Conservation (phyloP, 2,888 invertebrate genomes). For the Scaptodrosophila latifasciaeformis region DNA sequence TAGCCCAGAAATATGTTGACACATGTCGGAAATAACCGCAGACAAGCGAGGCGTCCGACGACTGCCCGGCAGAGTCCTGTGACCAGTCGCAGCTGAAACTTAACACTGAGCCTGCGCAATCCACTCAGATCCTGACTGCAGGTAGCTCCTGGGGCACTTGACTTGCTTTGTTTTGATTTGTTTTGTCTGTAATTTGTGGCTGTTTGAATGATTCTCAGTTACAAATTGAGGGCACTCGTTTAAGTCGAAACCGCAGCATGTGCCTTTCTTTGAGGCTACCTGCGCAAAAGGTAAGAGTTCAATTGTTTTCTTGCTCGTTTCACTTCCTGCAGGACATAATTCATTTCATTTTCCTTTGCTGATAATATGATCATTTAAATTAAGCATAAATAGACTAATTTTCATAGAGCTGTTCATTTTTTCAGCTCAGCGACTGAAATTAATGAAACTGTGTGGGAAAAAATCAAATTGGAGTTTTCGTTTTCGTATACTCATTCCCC, state of each 20-base stretch:
- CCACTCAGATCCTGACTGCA: constrained; percentile 32
- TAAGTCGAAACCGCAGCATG: constrained; percentile 60
- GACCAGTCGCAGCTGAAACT: constrained; percentile 37
- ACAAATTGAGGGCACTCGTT: constrained; percentile 34
- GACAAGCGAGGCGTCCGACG: constrained; percentile 27
- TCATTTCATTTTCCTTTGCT: not conserved
- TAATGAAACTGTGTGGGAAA: constrained; percentile 37
- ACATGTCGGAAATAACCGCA: constrained; percentile 57
- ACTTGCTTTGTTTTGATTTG: constrained; percentile 36
- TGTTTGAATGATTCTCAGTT: constrained; percentile 48
- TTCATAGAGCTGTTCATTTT: constrained; percentile 19
- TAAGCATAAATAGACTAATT: constrained; percentile 69
- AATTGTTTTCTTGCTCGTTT: constrained; percentile 33
- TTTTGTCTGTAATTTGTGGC: constrained; percentile 32
- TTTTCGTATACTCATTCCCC: constrained; percentile 43
- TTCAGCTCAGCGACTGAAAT: constrained; percentile 5
- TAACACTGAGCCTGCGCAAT: constrained; percentile 27
- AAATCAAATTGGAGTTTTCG: constrained; percentile 56
- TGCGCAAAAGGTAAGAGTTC: constrained; percentile 32
- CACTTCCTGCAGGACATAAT: constrained; percentile 41
- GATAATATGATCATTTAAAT: constrained; percentile 48
- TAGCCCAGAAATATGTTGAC: constrained; percentile 18
- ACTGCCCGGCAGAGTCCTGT: constrained; percentile 42
- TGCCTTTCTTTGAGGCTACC: constrained; percentile 27
- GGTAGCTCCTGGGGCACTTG: constrained; percentile 56